Evolutionary conservation across 2,113 vertebrate genomes (phyloP).

Genomic region (Pleuronectes platessa): DNA sequence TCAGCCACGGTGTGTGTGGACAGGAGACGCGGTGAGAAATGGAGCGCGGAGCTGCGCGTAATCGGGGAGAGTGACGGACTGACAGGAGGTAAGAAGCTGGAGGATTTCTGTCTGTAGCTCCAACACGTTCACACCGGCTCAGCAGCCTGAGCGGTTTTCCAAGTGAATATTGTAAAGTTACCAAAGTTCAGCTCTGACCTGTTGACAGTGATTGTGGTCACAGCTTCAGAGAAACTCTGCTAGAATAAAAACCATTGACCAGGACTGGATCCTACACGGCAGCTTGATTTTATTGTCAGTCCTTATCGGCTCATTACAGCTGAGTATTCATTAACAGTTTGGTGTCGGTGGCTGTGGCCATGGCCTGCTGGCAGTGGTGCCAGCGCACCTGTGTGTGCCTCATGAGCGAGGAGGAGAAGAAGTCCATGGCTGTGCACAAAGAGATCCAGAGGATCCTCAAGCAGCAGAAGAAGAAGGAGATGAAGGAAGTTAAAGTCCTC

Average conservation of each 20-base stretch:
- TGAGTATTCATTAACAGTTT: conserved; percentile 27
- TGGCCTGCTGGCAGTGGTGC: conserved; percentile 74
- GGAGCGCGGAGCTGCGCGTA: conserved; percentile 33
- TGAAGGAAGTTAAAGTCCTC: conserved; percentile 87
- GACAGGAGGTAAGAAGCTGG: conserved; percentile 50
- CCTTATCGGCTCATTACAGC: conserved; percentile 2
- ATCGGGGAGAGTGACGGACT: conserved; percentile 47
- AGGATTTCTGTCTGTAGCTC: not conserved
- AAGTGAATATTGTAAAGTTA: too few relatives aligned
- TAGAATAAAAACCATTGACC: not conserved
- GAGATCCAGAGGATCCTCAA: conserved; percentile 86
- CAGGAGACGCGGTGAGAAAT: conserved; percentile 22
- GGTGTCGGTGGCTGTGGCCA: conserved; percentile 45
- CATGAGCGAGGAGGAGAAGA: conserved; percentile 86
- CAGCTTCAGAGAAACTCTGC: not conserved
- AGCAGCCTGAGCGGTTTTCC: not conserved
- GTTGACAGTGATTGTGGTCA: not conserved
- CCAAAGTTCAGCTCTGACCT: not conserved
- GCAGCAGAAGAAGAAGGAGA: conserved; percentile 85
- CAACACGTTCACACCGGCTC: not conserved
- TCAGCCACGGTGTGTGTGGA: conserved; percentile 22
- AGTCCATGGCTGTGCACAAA: conserved; percentile 78
- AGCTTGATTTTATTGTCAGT: conserved; percentile 1
- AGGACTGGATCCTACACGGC: not conserved
- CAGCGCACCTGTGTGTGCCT: conserved; percentile 82